Evolutionary conservation across 2,888 invertebrate genomes (phyloP).

Genomic region (Pocota personata): DNA sequence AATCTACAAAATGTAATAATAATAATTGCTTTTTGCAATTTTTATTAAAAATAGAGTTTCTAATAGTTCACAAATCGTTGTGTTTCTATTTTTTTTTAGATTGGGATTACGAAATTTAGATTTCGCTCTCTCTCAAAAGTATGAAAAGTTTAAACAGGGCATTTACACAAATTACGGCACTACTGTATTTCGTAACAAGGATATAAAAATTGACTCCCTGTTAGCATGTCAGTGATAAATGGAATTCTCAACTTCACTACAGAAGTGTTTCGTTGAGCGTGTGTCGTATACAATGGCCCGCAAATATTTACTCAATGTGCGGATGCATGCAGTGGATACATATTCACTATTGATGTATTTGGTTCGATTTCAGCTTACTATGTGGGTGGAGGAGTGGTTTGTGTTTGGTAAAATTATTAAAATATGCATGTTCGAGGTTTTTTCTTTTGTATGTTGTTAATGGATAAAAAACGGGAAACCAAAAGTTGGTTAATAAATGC

Average conservation of each 20-base stretch:
- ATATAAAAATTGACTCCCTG: neutral
- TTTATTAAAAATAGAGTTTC: too few species aligned
- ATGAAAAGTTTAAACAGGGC: too few species aligned
- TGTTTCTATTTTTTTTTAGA: too few species aligned
- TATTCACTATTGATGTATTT: neutral
- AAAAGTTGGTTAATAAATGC: neutral
- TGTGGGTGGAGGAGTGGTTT: neutral
- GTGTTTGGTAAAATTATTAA: neutral
- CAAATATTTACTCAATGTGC: conserved; percentile 26
- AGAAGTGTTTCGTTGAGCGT: neutral
- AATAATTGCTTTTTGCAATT: too few species aligned
- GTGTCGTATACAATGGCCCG: neutral
- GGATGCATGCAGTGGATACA: neutral
- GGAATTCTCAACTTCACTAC: neutral
- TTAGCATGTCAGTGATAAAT: neutral
- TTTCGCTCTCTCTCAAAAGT: too few species aligned
- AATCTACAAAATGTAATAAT: too few species aligned
- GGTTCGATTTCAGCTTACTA: neutral
- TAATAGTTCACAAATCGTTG: too few species aligned
- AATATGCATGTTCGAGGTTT: neutral
- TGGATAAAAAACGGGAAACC: neutral
- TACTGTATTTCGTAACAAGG: neutral
- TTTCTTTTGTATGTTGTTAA: neutral
- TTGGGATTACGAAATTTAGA: too few species aligned
- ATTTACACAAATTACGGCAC: too few species aligned